phyloP scores from a whole-genome alignment of 2,113 vertebrate species.

The Hirundichthys speculiger region DNA sequence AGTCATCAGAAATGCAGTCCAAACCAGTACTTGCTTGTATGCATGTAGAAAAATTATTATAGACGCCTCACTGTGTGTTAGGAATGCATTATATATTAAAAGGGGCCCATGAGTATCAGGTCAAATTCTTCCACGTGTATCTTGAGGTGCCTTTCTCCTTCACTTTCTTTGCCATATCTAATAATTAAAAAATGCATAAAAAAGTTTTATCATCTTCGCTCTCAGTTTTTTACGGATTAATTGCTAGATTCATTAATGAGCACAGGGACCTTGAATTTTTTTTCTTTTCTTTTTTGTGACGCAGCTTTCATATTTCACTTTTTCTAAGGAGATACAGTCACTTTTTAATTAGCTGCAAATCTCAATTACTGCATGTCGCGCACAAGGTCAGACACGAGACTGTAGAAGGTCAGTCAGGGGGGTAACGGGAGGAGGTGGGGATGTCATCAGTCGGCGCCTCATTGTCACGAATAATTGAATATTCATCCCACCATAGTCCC shows the following conservation, averaged over 20 bases:
- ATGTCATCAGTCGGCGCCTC: constrained; percentile 3
- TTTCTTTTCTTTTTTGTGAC: constrained; percentile 29
- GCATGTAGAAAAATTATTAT: constrained; percentile 24
- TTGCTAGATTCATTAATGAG: constrained; percentile 45
- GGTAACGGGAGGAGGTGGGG: not conserved
- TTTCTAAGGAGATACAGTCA: constrained; percentile 31
- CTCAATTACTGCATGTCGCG: constrained; percentile 59
- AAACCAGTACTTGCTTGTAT: constrained; percentile 32
- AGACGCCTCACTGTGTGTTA: constrained; percentile 10
- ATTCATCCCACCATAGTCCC: not conserved
- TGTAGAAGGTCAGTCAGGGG: constrained; percentile 3
- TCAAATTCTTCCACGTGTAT: not conserved
- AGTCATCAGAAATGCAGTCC: constrained; percentile 52
- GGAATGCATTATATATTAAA: constrained; percentile 13
- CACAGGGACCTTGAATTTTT: constrained; percentile 37
- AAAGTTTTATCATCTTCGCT: not conserved
- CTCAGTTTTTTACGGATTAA: not conserved
- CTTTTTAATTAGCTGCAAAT: constrained; percentile 71
- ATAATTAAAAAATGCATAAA: not conserved
- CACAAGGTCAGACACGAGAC: constrained; percentile 58
- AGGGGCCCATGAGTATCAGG: not conserved
- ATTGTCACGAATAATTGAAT: constrained; percentile 18
- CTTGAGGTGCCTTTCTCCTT: not conserved
- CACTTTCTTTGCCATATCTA: not conserved
- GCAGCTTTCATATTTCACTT: constrained; percentile 18